A percentile compares a stretch with the other conserved stretches of the same genome.
phyloP scores from a whole-genome alignment of 2,113 vertebrate species.

The Cisticola juncidis region DNA sequence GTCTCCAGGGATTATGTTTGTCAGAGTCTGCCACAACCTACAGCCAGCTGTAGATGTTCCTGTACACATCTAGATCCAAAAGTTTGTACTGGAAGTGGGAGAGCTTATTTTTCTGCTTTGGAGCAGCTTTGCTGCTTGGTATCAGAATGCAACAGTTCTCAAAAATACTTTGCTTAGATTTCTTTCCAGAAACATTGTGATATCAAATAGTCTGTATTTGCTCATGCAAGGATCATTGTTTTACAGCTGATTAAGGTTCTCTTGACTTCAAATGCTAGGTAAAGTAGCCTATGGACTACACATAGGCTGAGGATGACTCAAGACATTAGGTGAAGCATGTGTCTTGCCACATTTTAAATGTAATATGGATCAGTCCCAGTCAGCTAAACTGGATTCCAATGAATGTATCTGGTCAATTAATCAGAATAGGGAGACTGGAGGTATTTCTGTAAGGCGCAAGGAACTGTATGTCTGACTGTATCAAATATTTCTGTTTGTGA shows the following conservation, averaged over 20 bases:
- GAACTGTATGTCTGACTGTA: neutral
- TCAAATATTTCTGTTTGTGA: neutral
- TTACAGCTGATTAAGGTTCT: neutral
- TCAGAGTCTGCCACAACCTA: neutral
- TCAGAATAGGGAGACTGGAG: neutral
- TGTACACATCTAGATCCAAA: neutral
- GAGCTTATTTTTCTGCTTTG: neutral
- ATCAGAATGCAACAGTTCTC: rapidly evolving
- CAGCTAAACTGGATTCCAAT: neutral
- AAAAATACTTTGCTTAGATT: neutral
- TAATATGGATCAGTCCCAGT: neutral
- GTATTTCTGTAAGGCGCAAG: neutral
- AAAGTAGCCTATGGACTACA: neutral
- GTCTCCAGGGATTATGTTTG: neutral
- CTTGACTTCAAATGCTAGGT: neutral
- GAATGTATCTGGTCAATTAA: neutral
- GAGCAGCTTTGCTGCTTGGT: neutral
- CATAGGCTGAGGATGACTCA: neutral
- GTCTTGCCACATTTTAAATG: neutral
- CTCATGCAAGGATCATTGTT: neutral
- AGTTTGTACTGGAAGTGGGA: neutral
- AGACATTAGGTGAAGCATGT: neutral
- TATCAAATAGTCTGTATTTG: neutral
- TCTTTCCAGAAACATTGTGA: neutral
- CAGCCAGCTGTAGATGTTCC: neutral